These are phyloP conservation scores for Megaceryle alcyon DNA, from an alignment of 2,797 vertebrate species.

Conservation along the genomic window DNA sequence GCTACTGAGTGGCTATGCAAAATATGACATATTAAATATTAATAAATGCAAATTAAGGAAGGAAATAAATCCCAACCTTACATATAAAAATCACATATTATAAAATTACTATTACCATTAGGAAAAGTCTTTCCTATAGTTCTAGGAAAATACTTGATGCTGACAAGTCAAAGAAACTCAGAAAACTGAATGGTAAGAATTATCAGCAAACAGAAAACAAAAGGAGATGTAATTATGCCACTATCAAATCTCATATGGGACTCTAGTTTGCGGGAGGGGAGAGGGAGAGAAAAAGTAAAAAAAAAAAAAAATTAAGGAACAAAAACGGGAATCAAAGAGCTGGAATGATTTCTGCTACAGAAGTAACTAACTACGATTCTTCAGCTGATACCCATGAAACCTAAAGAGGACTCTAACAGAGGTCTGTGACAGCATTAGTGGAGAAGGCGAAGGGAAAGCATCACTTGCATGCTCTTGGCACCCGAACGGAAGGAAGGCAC, in stretches of 20 bases:
- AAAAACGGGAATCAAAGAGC: not conserved
- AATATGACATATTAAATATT: not conserved
- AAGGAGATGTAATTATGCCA: not conserved
- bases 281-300: no score
- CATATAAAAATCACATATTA: not conserved
- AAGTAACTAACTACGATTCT: not conserved
- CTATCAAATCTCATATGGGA: not conserved
- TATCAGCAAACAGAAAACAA: not conserved
- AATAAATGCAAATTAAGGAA: not conserved
- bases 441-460: not conserved
- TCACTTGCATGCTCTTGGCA: rapidly evolving
- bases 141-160: not conserved
- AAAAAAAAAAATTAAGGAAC: not conserved
- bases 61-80: not conserved
- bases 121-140: not conserved
- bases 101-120: not conserved
- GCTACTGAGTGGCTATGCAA: not conserved
- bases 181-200: not conserved
- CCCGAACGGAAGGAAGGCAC: not conserved
- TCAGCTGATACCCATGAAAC: not conserved
- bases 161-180: not conserved
- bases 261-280: not conserved
- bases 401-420: not conserved
- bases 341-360: not conserved
- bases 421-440: not conserved